Conservation (phyloP, 2,113 vertebrate genomes). For the Toxotes jaculatrix region DNA sequence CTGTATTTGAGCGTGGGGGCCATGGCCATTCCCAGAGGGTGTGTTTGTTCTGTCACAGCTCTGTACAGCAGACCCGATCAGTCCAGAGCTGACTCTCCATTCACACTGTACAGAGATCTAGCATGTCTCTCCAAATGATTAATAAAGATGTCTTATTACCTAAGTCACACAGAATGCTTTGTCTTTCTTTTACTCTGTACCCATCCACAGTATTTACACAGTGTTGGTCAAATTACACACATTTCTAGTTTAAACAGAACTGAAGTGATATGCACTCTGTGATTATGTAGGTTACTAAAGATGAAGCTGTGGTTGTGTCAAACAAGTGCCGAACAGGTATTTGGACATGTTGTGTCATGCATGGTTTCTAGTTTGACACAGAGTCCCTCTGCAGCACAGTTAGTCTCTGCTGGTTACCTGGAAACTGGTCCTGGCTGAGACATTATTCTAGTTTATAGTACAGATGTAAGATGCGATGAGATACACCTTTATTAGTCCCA, state of each 20-base stretch:
- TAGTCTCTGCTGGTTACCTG: no score
- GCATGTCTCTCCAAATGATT: constrained; percentile 86
- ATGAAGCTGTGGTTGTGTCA: constrained; percentile 2
- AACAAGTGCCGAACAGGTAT: not conserved
- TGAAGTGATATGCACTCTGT: not conserved
- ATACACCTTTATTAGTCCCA: no score
- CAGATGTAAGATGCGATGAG: no score
- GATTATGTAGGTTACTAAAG: not conserved
- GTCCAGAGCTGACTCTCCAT: constrained; percentile 76
- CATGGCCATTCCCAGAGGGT: constrained; percentile 34
- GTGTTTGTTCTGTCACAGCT: constrained; percentile 49
- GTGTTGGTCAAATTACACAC: not conserved
- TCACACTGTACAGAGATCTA: constrained; percentile 84
- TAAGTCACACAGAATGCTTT: constrained; percentile 17
- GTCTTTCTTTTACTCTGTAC: not conserved
- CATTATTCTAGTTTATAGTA: no score
- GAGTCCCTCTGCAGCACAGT: no score
- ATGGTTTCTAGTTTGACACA: constrained; percentile 13
- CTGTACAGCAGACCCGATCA: constrained; percentile 65
- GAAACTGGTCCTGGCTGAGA: not conserved
- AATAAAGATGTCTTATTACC: constrained; percentile 87
- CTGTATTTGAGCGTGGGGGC: constrained; percentile 44
- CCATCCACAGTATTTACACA: no score
- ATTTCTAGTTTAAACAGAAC: not conserved
- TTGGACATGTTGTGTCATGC: not conserved